Conservation (phyloP, 1,140 invertebrate species). For the Ips nitidus region DNA sequence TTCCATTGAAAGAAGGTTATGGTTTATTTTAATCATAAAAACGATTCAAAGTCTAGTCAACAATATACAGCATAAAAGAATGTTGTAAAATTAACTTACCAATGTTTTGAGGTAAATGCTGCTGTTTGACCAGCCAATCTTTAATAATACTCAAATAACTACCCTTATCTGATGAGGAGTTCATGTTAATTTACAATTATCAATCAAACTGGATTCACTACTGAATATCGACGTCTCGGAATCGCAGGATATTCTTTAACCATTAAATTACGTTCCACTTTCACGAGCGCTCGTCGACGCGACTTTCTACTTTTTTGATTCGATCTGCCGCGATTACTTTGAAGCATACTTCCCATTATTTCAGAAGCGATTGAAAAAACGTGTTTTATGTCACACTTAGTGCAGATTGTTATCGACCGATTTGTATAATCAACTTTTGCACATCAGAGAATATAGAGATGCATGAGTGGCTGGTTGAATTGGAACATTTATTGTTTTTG, state of each 20-base stretch:
- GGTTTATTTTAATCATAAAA: not conserved
- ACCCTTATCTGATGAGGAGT: not conserved
- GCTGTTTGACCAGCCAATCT: conserved; percentile 73
- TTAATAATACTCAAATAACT: conserved; percentile 56
- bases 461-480: too few species aligned
- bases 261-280: conserved; percentile 13
- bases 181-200: not conserved
- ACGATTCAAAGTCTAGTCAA: not conserved
- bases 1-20: not conserved
- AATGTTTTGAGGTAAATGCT: conserved; percentile 71
- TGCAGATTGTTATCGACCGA: too few species aligned
- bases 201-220: not conserved
- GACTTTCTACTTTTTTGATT: conserved; percentile 16
- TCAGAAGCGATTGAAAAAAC: too few species aligned
- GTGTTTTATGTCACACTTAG: too few species aligned
- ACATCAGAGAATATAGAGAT: too few species aligned
- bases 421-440: too few species aligned
- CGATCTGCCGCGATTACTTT: not conserved
- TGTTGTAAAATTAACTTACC: conserved; percentile 55
- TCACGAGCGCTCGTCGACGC: not conserved
- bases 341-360: not conserved
- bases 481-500: too few species aligned
- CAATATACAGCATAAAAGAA: not conserved
- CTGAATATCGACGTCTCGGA: not conserved
- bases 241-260: not conserved